Evolutionary conservation across 2,797 vertebrate species (phyloP), one percentile per base, ranked within the genome.

Genomic region (Spheniscus humboldti): DNA sequence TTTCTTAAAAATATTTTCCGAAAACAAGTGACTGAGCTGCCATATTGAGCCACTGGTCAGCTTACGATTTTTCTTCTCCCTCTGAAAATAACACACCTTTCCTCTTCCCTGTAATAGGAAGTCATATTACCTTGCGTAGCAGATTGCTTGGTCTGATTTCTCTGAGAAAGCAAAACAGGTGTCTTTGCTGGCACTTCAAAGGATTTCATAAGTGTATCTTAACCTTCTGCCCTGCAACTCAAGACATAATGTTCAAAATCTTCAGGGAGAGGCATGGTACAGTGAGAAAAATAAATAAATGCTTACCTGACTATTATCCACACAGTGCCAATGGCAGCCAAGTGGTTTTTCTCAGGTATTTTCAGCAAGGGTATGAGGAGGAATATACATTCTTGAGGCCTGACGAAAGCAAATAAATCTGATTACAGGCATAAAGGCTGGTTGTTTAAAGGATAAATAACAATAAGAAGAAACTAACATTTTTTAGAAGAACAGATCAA

Each of bases 1-100:
- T 75, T 92, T 31, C 67, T 95, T 87, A n/a, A 90, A 89, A 90
- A 81, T 50, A 72, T 47, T 96, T 96, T 94, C 88, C 86, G 13
- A 5, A 67, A 88, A 87, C 45, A 71, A 93, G 23, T 68, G 62
- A 75, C 55, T 14, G 22, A 97, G 55, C 48, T 86, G 73, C 60
- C 73, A 86, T 24, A 39, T 45, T 80, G 69, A 94, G 90, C 37
- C 35, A 11, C 41, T 95, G 74, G 56, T 92, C 84, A 88, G 67
- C 86, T 95, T 80, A 83, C 84, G 68, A 73, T 84, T 94, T 91
- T 67, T 64, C 23, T 72, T 41, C 8, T 80, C 55, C 63, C 53
- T 93, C 88, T 88, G 59, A 92, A 93, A 94, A 91, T 52, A 95
- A 94, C 13, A 2, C 17, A 50, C 60, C 68, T 93, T 87, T 74